A percentile compares a stretch with the other conserved stretches of the same genome.
Evolutionary conservation across 2,113 vertebrate genomes (phyloP).

Genomic region (Motacilla tschutschensis): DNA sequence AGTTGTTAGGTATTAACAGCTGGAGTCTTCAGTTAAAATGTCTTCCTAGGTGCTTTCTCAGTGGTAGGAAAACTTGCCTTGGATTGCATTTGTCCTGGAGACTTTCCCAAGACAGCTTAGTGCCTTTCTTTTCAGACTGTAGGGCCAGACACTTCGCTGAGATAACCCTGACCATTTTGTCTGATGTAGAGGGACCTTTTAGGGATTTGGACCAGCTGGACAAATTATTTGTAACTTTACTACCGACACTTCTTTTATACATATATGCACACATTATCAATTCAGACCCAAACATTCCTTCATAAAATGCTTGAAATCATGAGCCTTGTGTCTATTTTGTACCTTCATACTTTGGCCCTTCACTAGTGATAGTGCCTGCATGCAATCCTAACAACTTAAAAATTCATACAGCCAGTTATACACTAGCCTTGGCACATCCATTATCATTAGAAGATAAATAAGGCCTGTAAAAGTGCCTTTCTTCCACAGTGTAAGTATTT

Average conservation of each 20-base stretch:
- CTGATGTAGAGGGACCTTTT: background rate
- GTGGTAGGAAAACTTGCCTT: background rate
- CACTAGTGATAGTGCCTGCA: background rate
- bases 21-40: background rate
- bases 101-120: background rate
- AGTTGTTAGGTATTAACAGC: background rate
- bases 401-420: slow-evolving; percentile 15
- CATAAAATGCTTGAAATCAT: background rate
- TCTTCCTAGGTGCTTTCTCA: background rate
- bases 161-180: background rate
- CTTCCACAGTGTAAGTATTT: slow-evolving; percentile 15
- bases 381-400: background rate
- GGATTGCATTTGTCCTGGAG: background rate
- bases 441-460: slow-evolving; percentile 47
- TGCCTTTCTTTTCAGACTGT: background rate
- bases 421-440: slow-evolving; percentile 4
- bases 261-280: background rate
- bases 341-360: background rate
- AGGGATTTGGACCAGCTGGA: background rate
- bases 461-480: background rate
- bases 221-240: background rate
- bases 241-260: background rate
- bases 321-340: fast-evolving
- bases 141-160: background rate
- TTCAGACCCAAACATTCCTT: background rate